Percentiles rank a stretch among this genome's conserved stretches.
These are phyloP conservation scores for Triplophysa bombifrons DNA, from an alignment of 2,797 vertebrate species.

Conservation along the genomic window DNA sequence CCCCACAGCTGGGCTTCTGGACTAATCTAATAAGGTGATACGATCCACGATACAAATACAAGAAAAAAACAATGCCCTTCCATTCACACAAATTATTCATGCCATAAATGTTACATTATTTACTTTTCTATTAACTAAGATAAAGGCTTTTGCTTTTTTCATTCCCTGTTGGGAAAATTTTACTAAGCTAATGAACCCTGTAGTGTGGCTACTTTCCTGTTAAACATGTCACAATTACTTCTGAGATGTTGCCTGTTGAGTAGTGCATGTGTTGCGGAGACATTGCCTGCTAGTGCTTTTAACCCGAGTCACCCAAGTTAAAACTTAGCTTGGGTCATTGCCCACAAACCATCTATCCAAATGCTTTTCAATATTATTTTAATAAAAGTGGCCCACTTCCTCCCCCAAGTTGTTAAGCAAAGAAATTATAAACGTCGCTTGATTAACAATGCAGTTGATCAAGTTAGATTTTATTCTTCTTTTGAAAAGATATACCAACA, in stretches of 20 bases:
- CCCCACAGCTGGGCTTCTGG: slow-evolving; percentile 39
- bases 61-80: not conserved
- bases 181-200: slow-evolving; percentile 31
- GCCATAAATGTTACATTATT: slow-evolving; percentile 7
- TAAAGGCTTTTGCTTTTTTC: not conserved
- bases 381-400: not conserved
- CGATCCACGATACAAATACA: slow-evolving; percentile 3
- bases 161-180: slow-evolving; percentile 3
- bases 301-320: not conserved
- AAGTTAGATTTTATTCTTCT: too few relatives aligned
- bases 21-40: slow-evolving; percentile 14
- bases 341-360: not conserved
- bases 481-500: too few relatives aligned
- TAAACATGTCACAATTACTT: slow-evolving; percentile 18
- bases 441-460: not conserved
- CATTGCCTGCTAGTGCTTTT: not conserved
- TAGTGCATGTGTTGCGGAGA: not conserved
- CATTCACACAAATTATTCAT: too few relatives aligned
- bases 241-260: not conserved
- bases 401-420: not conserved
- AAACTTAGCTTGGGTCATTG: slow-evolving; percentile 1
- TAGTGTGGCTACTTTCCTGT: slow-evolving; percentile 16
- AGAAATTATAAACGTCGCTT: not conserved
- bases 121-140: slow-evolving; percentile 21
- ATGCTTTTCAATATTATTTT: not conserved